Conservation (phyloP, 2,113 vertebrate species). For the Ophthalmolycus amberensis region DNA sequence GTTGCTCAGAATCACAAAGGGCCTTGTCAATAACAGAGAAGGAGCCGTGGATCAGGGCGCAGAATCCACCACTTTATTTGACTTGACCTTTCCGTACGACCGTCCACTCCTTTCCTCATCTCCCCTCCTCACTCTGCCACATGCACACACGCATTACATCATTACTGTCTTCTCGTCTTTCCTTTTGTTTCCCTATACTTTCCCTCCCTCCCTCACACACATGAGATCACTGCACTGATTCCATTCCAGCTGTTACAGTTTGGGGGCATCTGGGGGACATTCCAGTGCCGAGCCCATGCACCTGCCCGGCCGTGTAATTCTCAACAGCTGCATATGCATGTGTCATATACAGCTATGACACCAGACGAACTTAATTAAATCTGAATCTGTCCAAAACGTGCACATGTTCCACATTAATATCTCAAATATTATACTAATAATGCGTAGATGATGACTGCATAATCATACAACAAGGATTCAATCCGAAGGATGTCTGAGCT, state of each 20-base stretch:
- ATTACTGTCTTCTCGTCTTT: constrained; percentile 26
- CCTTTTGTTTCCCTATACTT: constrained; percentile 38
- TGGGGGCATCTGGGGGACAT: constrained; percentile 63
- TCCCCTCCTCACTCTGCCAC: neutral
- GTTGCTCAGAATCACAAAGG: constrained; percentile 22
- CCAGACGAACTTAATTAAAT: constrained; percentile 39
- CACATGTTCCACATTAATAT: constrained; percentile 4
- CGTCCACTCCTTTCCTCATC: neutral
- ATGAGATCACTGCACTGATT: constrained; percentile 71
- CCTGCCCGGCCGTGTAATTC: constrained; percentile 61
- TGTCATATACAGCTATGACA: constrained; percentile 23
- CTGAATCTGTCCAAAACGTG: neutral
- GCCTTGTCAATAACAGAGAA: constrained; percentile 1
- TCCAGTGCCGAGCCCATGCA: constrained; percentile 52
- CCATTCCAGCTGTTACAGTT: constrained; percentile 68
- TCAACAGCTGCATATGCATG: constrained; percentile 61
- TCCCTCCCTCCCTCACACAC: constrained; percentile 44
- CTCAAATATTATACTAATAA: neutral
- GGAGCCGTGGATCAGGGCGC: neutral
- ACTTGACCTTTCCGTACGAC: neutral
- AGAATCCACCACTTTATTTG: constrained; percentile 15
- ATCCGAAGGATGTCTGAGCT: neutral
- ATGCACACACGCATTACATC: constrained; percentile 36
- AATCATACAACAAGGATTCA: constrained; percentile 23
- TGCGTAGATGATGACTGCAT: neutral